Evolutionary conservation across 2,888 invertebrate species (phyloP), one percentile per base, ranked within the genome.

Genomic region (Heliconius cydno): DNA sequence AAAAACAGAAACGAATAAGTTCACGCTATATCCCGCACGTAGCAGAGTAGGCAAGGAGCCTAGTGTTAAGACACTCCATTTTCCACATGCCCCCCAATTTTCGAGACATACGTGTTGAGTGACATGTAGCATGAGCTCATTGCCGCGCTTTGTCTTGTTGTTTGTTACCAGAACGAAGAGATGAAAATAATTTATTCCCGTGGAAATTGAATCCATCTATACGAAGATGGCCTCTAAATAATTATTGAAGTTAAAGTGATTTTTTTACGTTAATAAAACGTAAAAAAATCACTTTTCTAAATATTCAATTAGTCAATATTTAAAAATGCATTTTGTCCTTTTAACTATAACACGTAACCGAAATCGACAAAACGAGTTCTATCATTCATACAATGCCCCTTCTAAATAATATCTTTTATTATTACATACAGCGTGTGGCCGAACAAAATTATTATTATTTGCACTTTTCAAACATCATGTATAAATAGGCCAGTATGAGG

Each of bases 381-480:
- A 67, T 60, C 19, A 41, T 28, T 30, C 34, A 60, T n/a, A 30
- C 25, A 22, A 57, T 28, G 74, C 60, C 77, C 63, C 63, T 74
- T 41, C 67, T 74, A 74, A 65, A 80, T 52, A 52, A 52, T 70
- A 63, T 77, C 4, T 73, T 73, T 77, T 80, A 80, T 80, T 80
- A 80, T 80, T 77, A 77, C n/a, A 25, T 9, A 73, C n/a, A 38
- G 73, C 57, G 73, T 60, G 73, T 73, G 73, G 57, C 73, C 15
- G 38, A 70, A 41, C 15, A 1, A 6, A 38, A 25, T 5, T 73
- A 25, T 73, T 73, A 57, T 73, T 34, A 30, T 57, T 73, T 57
- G 34, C 72, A n/a, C 72, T 34, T 73, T 57, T 15, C 13, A 13
- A 34, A 60, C 34, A 60, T 7, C n/a, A 34, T 34, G 57, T 57